phyloP scores from a whole-genome alignment of 2,888 invertebrate species.

The Balanococcus diminutus region DNA sequence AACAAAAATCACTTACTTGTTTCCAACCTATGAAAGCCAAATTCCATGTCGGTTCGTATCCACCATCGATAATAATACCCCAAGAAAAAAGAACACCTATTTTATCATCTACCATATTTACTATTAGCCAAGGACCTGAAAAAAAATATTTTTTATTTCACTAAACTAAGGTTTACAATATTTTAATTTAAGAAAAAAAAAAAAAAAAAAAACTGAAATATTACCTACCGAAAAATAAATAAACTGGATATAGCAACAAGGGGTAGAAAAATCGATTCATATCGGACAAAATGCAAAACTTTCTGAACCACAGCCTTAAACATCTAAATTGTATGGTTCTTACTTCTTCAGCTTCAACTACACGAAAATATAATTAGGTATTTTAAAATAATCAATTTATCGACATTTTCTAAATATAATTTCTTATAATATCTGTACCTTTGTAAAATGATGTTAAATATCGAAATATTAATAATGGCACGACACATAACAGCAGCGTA shows the following conservation, averaged over 20 bases:
- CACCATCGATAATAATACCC: constrained; percentile 79
- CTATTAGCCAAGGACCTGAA: constrained; percentile 77
- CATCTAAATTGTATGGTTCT: not conserved
- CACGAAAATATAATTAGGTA: not conserved
- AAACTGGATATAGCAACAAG: constrained; percentile 73
- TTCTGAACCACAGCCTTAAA: constrained; percentile 63
- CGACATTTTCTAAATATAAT: not conserved
- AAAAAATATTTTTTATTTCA: not conserved
- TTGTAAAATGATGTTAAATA: not conserved
- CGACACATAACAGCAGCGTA: not conserved
- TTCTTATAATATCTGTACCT: not conserved
- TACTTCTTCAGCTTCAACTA: constrained; percentile 13
- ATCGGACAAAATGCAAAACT: constrained; percentile 76
- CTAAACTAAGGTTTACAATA: not conserved
- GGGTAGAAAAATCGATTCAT: constrained; percentile 78
- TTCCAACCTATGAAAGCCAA: not conserved
- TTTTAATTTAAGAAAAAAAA: not conserved
- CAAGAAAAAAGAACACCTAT: constrained; percentile 83
- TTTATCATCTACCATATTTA: constrained; percentile 79
- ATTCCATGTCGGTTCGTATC: not conserved
- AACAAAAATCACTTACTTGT: not conserved
- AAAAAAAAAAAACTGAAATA: too few relatives aligned
- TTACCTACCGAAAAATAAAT: constrained; percentile 70
- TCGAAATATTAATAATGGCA: not conserved
- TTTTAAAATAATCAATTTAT: not conserved